Base-by-base conservation (phyloP, 2,797 vertebrate species). In the Chrysocyon brachyurus region DNA sequence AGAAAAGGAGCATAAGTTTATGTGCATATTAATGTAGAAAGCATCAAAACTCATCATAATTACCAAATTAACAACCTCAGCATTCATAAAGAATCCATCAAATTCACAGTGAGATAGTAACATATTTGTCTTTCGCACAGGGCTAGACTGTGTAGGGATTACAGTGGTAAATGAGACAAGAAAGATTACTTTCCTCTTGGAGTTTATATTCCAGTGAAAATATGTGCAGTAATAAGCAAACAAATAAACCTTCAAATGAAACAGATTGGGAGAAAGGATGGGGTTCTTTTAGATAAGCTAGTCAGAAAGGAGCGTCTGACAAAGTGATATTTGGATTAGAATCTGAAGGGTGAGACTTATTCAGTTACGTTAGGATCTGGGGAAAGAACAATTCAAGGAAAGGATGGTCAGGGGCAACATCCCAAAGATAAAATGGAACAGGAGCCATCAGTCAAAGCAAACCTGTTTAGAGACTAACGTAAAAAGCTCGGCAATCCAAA, bases 61-160 rank as follows among this genome's bases (percentile, higher is more conserved):
- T 84, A 64, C 54, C 72, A 93, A 94, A 86, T 83, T 66, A 96
- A 57, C 31, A 52, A 57, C 54, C 5, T 68, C 79, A 57, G 24
- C 52, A 68, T 87, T 59, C 40, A 31, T n/a, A 66, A 94, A 79
- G 36, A 94, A 90, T 9, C 49, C 56, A 70, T 85, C 36, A 66
- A 84, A 88, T 81, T 64, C 46, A 77, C 92, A 90, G n/a, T 21
- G n/a, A 90, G 95, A 68, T 52, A 26, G 6, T 46, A 61, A 72
- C 26, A 10, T 49, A 12, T 70, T 64, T 56, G n/a, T 72, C 61
- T 28, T 94, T 88, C 40, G 78, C 33, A 46, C 10, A 72, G 46
- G 31, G 40, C 14, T 56, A 21, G 40, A 31, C 54, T 4, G 0
- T n/a, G 33, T 64, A 63, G 86, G 54, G 28, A 56, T 86, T 36